Evolutionary conservation across 1,140 invertebrate species (phyloP).

Genomic region (Drosophila pandora): DNA sequence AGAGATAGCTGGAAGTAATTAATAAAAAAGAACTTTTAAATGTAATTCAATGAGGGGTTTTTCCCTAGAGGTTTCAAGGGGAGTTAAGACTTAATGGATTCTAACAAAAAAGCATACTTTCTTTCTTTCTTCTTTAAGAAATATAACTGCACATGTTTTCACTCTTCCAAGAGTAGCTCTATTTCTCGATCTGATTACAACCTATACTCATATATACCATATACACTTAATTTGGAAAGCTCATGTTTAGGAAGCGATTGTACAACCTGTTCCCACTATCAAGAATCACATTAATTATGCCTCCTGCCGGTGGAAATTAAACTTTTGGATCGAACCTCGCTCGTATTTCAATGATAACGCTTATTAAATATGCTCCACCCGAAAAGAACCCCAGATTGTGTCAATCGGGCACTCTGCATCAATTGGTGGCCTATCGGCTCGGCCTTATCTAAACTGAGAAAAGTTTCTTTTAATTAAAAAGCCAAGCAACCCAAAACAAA

Average conservation of each 20-base stretch:
- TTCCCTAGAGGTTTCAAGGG: neutral
- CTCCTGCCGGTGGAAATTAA: constrained; percentile 49
- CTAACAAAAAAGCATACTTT: constrained; percentile 1
- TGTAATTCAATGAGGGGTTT: constrained; percentile 8
- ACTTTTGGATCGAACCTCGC: constrained; percentile 44
- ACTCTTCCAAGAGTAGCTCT: neutral
- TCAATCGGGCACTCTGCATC: constrained; percentile 49
- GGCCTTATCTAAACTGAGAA: constrained; percentile 65
- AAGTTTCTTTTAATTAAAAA: constrained; percentile 83
- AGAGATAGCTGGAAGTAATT: constrained; percentile 4
- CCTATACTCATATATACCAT: neutral
- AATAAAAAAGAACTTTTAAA: constrained; percentile 4
- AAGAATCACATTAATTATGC: constrained; percentile 76
- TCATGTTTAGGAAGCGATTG: constrained; percentile 54
- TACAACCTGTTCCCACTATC: constrained; percentile 72
- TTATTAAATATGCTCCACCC: constrained; percentile 59
- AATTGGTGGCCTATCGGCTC: constrained; percentile 56
- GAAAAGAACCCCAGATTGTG: constrained; percentile 57
- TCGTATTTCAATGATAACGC: constrained; percentile 76
- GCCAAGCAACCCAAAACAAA: constrained; percentile 61
- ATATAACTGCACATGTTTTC: constrained; percentile 43
- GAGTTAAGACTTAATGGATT: neutral
- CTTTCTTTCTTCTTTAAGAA: constrained; percentile 4
- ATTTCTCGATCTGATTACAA: constrained; percentile 5
- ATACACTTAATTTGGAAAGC: constrained; percentile 69